phyloP scores from a whole-genome alignment of 1,140 invertebrate genomes.

The Uloborus diversus region DNA sequence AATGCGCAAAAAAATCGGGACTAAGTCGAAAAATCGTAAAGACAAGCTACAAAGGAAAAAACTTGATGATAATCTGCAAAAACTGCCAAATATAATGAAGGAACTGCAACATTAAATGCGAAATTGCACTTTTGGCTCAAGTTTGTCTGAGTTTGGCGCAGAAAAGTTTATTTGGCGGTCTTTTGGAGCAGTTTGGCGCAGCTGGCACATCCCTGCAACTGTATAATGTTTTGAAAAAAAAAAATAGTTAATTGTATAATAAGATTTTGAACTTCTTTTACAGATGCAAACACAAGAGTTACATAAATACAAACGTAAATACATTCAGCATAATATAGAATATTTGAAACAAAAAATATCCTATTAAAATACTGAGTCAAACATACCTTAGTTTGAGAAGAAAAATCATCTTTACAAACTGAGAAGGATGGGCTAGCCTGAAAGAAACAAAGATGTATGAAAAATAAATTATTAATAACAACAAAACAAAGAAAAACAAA shows the following conservation, averaged over 20 bases:
- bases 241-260: neutral
- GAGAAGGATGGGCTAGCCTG: neutral
- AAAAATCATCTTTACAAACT: neutral
- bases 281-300: neutral
- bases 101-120: too few species aligned
- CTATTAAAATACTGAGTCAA: too few species aligned
- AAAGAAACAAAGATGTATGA: neutral
- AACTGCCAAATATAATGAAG: too few species aligned
- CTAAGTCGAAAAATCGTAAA: too few species aligned
- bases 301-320: neutral
- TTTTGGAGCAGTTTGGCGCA: too few species aligned
- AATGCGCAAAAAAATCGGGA: too few species aligned
- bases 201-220: too few species aligned
- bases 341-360: neutral
- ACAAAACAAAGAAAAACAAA: neutral
- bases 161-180: too few species aligned
- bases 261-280: neutral
- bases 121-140: too few species aligned
- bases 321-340: neutral
- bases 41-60: too few species aligned
- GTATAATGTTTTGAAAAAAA: neutral
- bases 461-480: neutral
- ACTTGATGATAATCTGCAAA: too few species aligned
- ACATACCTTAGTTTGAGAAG: constrained; percentile 7
- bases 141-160: too few species aligned